A percentile compares a stretch with the other conserved stretches of the same genome.
phyloP scores from a whole-genome alignment of 2,113 vertebrate genomes.

The Glareola pratincola region DNA sequence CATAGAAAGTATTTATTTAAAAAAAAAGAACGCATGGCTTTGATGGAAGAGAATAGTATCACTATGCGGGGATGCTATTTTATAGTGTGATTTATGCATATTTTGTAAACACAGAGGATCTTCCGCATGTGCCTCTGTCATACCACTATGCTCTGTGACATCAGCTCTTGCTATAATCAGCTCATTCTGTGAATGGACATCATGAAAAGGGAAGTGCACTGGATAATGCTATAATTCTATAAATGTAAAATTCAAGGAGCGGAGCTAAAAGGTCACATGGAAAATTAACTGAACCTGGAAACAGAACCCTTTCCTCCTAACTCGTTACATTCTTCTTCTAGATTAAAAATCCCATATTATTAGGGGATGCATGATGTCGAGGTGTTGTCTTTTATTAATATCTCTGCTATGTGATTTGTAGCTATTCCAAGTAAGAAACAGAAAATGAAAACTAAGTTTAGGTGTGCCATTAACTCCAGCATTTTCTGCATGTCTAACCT shows the following conservation, averaged over 20 bases:
- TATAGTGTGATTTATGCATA: background rate
- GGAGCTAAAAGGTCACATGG: background rate
- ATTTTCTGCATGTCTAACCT: background rate
- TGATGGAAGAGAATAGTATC: background rate
- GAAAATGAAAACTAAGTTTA: background rate
- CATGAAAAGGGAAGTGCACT: background rate
- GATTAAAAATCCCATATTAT: background rate
- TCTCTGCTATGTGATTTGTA: background rate
- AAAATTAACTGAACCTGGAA: background rate
- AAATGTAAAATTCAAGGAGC: background rate
- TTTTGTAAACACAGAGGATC: background rate
- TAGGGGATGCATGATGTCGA: background rate
- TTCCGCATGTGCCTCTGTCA: background rate
- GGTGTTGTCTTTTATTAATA: background rate
- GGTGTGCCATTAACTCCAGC: background rate
- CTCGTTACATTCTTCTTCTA: background rate
- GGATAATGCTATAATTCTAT: background rate
- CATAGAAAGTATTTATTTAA: background rate
- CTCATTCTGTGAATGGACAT: background rate
- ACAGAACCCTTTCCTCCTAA: background rate
- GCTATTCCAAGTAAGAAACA: background rate
- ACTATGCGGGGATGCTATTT: background rate
- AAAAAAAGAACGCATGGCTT: background rate
- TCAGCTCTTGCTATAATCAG: background rate
- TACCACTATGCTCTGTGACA: background rate